Evolutionary conservation across 2,888 invertebrate species (phyloP).

Genomic region (Buathra laborator): DNA sequence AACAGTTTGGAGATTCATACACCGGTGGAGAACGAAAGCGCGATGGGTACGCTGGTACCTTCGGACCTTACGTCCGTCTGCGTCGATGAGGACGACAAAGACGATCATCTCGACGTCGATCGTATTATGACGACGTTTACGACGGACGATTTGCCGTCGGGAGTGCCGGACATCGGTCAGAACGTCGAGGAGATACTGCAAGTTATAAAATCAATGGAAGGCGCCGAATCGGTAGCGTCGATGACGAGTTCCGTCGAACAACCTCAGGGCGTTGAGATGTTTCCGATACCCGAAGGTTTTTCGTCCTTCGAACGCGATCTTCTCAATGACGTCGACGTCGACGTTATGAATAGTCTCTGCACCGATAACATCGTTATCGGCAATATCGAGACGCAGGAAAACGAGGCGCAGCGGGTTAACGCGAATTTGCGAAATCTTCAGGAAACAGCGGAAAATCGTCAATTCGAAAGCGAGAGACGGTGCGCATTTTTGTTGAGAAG

Average conservation of each 20-base stretch:
- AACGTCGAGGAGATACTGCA: conserved; percentile 90
- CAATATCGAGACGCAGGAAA: conserved; percentile 52
- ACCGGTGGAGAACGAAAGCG: background rate
- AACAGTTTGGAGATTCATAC: background rate
- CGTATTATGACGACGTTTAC: conserved; percentile 63
- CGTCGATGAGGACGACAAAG: conserved; percentile 57
- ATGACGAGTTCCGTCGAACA: conserved; percentile 73
- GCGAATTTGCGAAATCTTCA: conserved; percentile 77
- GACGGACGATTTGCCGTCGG: conserved; percentile 55
- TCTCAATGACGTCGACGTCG: conserved; percentile 80
- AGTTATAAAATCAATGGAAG: conserved; percentile 91
- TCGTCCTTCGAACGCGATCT: conserved; percentile 82
- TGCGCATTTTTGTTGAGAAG: conserved; percentile 91
- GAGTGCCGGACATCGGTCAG: conserved; percentile 86
- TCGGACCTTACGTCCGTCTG: conserved; percentile 55
- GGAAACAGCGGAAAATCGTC: conserved; percentile 84
- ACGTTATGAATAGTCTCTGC: conserved; percentile 80
- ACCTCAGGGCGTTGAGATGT: conserved; percentile 79
- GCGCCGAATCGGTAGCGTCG: conserved; percentile 76
- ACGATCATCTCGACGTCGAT: conserved; percentile 61
- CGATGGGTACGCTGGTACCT: conserved; percentile 31
- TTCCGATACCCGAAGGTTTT: conserved; percentile 80
- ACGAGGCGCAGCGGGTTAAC: conserved; percentile 47
- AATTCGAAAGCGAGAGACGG: conserved; percentile 89
- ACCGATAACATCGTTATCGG: conserved; percentile 79